phyloP scores from a whole-genome alignment of 2,797 vertebrate species.

The Holocentrus rufus region DNA sequence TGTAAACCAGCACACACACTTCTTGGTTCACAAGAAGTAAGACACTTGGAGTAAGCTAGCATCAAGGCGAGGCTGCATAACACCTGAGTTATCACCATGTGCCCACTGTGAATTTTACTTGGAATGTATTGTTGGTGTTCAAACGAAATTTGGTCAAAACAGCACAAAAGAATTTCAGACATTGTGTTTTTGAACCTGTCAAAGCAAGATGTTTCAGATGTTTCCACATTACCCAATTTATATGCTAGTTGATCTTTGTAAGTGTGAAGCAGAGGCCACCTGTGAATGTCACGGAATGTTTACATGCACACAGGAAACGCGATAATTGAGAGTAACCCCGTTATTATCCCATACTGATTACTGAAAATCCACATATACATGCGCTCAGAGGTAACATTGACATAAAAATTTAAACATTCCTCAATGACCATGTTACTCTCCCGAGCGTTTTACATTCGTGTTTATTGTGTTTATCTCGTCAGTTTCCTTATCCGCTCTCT shows the following conservation, averaged over 20 bases:
- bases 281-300: neutral
- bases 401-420: too few relatives aligned
- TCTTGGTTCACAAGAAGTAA: neutral
- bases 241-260: neutral
- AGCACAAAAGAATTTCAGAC: accelerated
- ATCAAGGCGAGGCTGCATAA: neutral
- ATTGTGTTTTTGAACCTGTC: neutral
- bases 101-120: neutral
- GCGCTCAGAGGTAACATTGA: too few relatives aligned
- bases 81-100: neutral
- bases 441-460: too few relatives aligned
- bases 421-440: too few relatives aligned
- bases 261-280: conserved; percentile 24
- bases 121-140: neutral
- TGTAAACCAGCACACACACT: neutral
- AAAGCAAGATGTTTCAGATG: neutral
- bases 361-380: too few relatives aligned
- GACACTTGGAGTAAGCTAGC: neutral
- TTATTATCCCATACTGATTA: too few relatives aligned
- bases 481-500: too few relatives aligned
- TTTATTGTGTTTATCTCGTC: too few relatives aligned
- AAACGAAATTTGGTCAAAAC: neutral
- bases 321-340: too few relatives aligned
- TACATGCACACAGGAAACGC: too few relatives aligned
- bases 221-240: neutral